A percentile compares a stretch with the other conserved stretches of the same genome.
Evolutionary conservation across 2,888 invertebrate species (phyloP).

Genomic region (Coleophora flavipennella): DNA sequence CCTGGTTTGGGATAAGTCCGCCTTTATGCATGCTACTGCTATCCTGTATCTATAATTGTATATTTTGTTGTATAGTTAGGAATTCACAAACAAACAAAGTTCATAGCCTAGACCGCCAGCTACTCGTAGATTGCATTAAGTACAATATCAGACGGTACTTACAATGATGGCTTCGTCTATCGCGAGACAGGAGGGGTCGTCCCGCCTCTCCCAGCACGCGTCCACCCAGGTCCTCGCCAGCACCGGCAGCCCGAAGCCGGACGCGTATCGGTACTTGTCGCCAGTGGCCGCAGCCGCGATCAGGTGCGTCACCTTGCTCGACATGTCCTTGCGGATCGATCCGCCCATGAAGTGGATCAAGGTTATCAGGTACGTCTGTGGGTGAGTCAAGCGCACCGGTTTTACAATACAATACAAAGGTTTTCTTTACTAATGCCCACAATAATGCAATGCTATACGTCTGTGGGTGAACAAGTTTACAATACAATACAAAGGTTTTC

Average conservation of each 20-base stretch:
- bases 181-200: constrained; percentile 79
- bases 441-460: constrained; percentile 54
- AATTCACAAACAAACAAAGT: too few relatives aligned
- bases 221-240: constrained; percentile 92
- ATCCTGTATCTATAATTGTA: too few relatives aligned
- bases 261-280: constrained; percentile 95
- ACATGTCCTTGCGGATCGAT: constrained; percentile 92
- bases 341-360: constrained; percentile 98
- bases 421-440: too few relatives aligned
- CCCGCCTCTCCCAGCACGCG: constrained; percentile 87
- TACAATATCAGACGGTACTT: constrained; percentile 29
- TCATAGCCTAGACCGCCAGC: too few relatives aligned
- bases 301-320: constrained; percentile 91
- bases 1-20: too few relatives aligned
- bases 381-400: not conserved
- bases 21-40: too few relatives aligned
- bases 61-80: too few relatives aligned
- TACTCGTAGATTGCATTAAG: too few relatives aligned
- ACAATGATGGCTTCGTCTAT: constrained; percentile 79
- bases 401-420: too few relatives aligned
- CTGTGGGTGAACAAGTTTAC: constrained; percentile 66
- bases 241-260: constrained; percentile 90
- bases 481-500: too few relatives aligned
- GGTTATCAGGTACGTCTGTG: constrained; percentile 87
- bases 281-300: constrained; percentile 92